Conservation (phyloP, 2,797 vertebrate species). For the Ammospiza maritima region DNA sequence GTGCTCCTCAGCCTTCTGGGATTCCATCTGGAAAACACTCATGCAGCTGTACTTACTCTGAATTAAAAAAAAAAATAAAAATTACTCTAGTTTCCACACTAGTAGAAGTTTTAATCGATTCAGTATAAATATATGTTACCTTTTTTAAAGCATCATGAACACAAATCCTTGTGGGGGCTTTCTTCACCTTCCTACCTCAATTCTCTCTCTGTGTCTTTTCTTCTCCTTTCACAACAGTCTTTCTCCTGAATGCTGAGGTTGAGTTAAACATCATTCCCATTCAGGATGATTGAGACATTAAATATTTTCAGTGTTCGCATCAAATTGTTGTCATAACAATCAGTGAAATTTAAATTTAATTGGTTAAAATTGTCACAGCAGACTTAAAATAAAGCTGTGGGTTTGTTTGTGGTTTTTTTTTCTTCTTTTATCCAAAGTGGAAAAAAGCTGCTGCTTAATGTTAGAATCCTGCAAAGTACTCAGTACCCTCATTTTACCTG, state of each 20-base stretch:
- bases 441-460: neutral
- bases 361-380: neutral
- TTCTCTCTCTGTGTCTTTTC: neutral
- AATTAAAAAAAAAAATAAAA: neutral
- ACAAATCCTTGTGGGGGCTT: neutral
- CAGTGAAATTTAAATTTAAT: neutral
- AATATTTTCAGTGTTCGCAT: neutral
- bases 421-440: neutral
- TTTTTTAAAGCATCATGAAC: neutral
- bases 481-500: neutral
- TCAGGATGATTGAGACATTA: neutral
- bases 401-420: too few relatives aligned
- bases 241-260: neutral
- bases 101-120: neutral
- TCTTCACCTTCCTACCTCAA: neutral
- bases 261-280: accelerated
- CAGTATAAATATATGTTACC: neutral
- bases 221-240: neutral
- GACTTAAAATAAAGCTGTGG: neutral
- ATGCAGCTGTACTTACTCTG: neutral
- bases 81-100: neutral
- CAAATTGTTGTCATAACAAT: neutral
- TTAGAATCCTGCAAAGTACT: neutral
- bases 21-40: neutral
- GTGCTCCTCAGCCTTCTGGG: neutral